Percentiles rank a stretch among this genome's conserved stretches.
Evolutionary conservation across 2,797 vertebrate genomes (phyloP).

Genomic region (Smutsia gigantea): DNA sequence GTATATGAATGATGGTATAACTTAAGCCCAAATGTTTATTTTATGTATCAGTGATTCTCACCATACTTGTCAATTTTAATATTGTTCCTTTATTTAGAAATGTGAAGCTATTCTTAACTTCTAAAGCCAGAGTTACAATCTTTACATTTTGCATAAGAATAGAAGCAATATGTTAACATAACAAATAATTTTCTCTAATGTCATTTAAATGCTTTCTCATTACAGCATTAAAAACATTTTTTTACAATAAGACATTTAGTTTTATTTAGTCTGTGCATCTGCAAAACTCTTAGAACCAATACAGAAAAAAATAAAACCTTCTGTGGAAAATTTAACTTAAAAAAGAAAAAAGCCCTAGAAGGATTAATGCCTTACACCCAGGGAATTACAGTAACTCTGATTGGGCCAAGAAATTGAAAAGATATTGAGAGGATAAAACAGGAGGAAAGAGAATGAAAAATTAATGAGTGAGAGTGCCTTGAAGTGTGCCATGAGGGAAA

Average conservation of each 20-base stretch:
- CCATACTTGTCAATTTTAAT: not conserved
- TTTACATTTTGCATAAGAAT: not conserved
- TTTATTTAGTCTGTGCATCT: slow-evolving; percentile 64
- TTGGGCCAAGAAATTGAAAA: slow-evolving; percentile 49
- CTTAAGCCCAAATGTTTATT: not conserved
- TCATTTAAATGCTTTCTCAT: not conserved
- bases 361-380: not conserved
- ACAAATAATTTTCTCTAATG: not conserved
- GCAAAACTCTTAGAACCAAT: slow-evolving; percentile 45
- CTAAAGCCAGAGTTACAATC: not conserved
- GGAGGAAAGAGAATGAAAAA: not conserved
- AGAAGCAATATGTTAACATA: not conserved
- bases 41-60: not conserved
- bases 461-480: slow-evolving; percentile 90
- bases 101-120: not conserved
- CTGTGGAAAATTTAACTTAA: not conserved
- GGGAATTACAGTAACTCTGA: slow-evolving; percentile 7
- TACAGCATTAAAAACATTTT: not conserved
- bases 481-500: slow-evolving; percentile 90
- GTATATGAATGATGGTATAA: not conserved
- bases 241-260: slow-evolving; percentile 46
- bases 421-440: not conserved
- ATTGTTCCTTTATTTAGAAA: not conserved
- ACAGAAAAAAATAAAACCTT: not conserved
- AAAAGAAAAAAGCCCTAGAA: not conserved